Percentiles rank a stretch among this genome's conserved stretches.
Evolutionary conservation across 1,140 invertebrate genomes (phyloP).

Genomic region (Diabrotica undecimpunctata): DNA sequence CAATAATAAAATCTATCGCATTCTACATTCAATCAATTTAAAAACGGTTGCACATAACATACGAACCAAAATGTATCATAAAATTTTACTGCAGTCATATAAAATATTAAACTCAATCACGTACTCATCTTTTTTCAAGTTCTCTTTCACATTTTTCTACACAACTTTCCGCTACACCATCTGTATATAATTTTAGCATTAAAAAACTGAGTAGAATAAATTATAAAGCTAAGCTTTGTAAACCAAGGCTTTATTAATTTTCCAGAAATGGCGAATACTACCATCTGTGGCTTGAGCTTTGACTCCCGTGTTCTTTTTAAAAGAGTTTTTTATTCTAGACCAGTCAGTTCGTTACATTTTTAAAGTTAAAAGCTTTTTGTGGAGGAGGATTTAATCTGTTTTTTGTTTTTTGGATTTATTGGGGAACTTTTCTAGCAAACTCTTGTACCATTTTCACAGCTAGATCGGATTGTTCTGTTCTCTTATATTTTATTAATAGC

Average conservation of each 20-base stretch:
- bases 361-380: background rate
- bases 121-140: no score
- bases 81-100: no score
- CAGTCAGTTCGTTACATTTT: background rate
- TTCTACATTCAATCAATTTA: no score
- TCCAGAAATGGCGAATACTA: slow-evolving; percentile 20
- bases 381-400: background rate
- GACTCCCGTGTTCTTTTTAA: slow-evolving; percentile 7
- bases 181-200: slow-evolving; percentile 22
- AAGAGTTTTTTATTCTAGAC: background rate
- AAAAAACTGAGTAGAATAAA: slow-evolving; percentile 17
- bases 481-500: background rate
- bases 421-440: background rate
- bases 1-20: no score
- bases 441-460: background rate
- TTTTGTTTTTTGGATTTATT: background rate
- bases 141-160: no score
- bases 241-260: slow-evolving; percentile 28
- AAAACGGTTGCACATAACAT: no score
- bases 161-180: slow-evolving; percentile 6
- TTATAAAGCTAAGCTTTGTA: slow-evolving; percentile 18
- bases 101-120: no score
- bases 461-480: background rate
- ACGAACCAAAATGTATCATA: no score
- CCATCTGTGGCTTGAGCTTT: slow-evolving; percentile 26